Evolutionary conservation across 2,888 invertebrate species (phyloP), one percentile per base, ranked within the genome.

Genomic region (Leptopilina myrica): DNA sequence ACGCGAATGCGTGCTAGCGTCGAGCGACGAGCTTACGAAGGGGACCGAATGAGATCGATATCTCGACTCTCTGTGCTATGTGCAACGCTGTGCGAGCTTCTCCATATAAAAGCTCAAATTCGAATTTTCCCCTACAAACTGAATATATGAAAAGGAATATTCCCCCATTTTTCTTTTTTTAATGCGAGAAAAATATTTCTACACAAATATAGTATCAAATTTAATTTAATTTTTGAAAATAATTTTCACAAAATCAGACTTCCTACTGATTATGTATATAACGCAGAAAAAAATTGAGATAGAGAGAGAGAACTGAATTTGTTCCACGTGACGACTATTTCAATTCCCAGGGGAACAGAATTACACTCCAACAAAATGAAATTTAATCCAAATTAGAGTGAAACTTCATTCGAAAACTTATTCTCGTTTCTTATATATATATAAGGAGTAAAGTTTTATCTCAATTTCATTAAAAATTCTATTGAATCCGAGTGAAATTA

Each of bases 21-120:
- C 82, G 78, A 69, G 79, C 76, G 76, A 79, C 81, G 83, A 84
- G 82, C 84, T 83, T 81, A 83, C 83, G 84, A 85, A 83, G 84
- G 85, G 43, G 85, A 84, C 81, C 83, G 78, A 83, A 84, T 83
- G 83, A 83, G 85, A 88, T 87, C 85, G 85, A 87, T 87, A 87
- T 84, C 85, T 84, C 79, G 80, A 83, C 82, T 84, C 82, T 84
- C 81, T 83, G 80, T 79, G 79, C 82, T 83, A n/a, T n/a, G 81
- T 80, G 67, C 78, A 79, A 79, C 80, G 79, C 78, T 79, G 80
- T 64, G 77, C 59, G 76, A 81, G 79, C 79, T 62, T 62, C 75
- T 79, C 79, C 49, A 12, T 12, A 78, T 81, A 76, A 80, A 81
- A 81, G 78, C 83, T 83, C 78, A 62, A 83, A 81, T 78, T 76